Percentiles rank a stretch among this genome's conserved stretches.
Conservation (phyloP, 1,140 invertebrate genomes). For the Hetaerina americana region DNA sequence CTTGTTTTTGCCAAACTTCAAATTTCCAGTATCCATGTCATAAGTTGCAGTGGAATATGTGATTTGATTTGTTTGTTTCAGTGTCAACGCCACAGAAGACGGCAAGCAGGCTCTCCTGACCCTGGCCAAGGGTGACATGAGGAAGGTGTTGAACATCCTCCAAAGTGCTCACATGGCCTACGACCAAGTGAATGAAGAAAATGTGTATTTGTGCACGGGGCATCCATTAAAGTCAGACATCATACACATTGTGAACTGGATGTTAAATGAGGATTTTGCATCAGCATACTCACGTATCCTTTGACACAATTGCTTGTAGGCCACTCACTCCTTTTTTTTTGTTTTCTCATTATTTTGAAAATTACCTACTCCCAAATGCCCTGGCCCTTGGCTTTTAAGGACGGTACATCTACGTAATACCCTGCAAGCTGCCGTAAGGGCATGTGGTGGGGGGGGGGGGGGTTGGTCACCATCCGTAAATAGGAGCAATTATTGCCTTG, state of each 20-base stretch:
- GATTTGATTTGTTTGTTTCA: slow-evolving; percentile 37
- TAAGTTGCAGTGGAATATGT: slow-evolving; percentile 7
- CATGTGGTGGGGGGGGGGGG: no score
- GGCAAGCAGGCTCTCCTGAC: slow-evolving; percentile 83
- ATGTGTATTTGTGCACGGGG: slow-evolving; percentile 92
- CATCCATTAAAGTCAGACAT: slow-evolving; percentile 88
- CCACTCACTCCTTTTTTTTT: no score
- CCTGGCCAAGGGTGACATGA: slow-evolving; percentile 94
- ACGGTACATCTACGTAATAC: no score
- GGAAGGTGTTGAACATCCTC: slow-evolving; percentile 89
- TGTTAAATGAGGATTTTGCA: slow-evolving; percentile 76
- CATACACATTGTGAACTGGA: slow-evolving; percentile 73
- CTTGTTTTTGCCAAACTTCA: background rate
- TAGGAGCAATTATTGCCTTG: no score
- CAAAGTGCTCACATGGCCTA: slow-evolving; percentile 85
- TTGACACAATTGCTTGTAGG: no score
- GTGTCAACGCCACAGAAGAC: slow-evolving; percentile 74
- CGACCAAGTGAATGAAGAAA: slow-evolving; percentile 74
- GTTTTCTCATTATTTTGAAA: no score
- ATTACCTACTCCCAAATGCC: no score
- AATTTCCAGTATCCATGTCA: background rate
- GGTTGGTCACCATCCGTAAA: no score
- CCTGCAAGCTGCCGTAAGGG: no score
- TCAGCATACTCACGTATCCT: slow-evolving; percentile 72
- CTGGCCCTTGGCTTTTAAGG: no score